These are phyloP conservation scores for Coccyzus lansbergi DNA, from an alignment of 2,797 vertebrate species.

Conservation along the genomic window DNA sequence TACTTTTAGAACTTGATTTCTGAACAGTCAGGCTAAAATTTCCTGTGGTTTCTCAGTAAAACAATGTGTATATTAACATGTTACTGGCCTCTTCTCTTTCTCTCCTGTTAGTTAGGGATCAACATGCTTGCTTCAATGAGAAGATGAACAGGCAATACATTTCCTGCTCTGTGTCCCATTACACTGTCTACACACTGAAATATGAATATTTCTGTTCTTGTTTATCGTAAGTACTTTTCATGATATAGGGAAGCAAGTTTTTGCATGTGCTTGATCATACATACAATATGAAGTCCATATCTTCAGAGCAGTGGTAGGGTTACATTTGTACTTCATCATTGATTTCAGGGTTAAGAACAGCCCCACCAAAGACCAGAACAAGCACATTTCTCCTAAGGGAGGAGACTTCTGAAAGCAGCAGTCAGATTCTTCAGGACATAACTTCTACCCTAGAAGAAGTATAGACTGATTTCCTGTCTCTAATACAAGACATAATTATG, in stretches of 20 bases:
- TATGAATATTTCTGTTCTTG: neutral
- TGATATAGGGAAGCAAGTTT: neutral
- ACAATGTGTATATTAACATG: neutral
- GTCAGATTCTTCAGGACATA: conserved; percentile 13
- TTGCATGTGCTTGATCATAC: neutral
- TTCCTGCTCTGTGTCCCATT: neutral
- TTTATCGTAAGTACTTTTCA: neutral
- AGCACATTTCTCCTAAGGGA: conserved; percentile 46
- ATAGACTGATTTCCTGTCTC: neutral
- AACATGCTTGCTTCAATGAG: neutral
- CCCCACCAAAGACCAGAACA: neutral
- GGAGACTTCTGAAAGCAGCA: conserved; percentile 3
- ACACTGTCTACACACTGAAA: neutral
- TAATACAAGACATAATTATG: conserved; percentile 16
- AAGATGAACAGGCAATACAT: neutral
- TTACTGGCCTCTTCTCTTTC: neutral
- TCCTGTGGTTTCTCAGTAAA: neutral
- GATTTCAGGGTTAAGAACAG: neutral
- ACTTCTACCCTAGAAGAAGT: neutral
- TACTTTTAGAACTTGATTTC: neutral
- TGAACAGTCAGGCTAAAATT: neutral
- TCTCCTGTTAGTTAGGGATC: neutral
- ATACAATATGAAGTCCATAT: neutral
- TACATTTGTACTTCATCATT: neutral
- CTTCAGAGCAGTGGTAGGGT: neutral